These are phyloP conservation scores for Orussus abietinus DNA, from an alignment of 1,140 invertebrate species.

Conservation along the genomic window DNA sequence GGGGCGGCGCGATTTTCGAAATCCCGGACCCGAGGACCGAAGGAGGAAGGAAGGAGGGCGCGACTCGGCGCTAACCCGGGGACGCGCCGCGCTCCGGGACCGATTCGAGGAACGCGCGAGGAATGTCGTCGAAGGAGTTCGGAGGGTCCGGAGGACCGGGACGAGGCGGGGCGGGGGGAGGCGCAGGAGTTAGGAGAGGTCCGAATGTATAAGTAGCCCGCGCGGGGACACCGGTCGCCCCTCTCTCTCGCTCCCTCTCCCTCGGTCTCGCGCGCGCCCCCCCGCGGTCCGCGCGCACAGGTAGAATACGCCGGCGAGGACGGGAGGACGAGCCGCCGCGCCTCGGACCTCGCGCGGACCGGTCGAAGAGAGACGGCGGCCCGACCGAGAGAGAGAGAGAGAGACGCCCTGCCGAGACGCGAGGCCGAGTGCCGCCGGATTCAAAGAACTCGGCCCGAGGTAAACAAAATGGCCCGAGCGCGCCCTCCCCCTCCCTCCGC, in stretches of 20 bases:
- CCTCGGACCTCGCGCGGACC: neutral
- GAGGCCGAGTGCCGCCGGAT: constrained; percentile 33
- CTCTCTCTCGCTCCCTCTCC: constrained; percentile 3
- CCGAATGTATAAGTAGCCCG: constrained; percentile 25
- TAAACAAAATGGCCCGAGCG: constrained; percentile 49
- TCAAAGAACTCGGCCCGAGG: constrained; percentile 49
- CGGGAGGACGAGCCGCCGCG: neutral
- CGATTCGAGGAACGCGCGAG: constrained; percentile 14
- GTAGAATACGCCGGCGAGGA: constrained; percentile 8
- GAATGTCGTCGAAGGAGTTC: constrained; percentile 23
- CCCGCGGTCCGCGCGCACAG: constrained; percentile 14
- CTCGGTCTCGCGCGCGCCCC: constrained; percentile 12
- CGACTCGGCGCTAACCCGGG: constrained; percentile 19
- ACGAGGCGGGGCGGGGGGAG: constrained; percentile 6
- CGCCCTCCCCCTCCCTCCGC: constrained; percentile 5
- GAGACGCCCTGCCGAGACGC: constrained; percentile 31
- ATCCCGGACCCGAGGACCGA: constrained; percentile 8
- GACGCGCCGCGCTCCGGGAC: constrained; percentile 14
- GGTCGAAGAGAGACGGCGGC: constrained; percentile 17
- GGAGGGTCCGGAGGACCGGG: constrained; percentile 12
- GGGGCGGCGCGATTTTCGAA: constrained; percentile 13
- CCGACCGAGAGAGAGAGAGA: constrained; percentile 37
- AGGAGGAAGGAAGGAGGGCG: constrained; percentile 8
- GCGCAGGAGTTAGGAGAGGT: constrained; percentile 17
- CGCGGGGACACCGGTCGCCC: constrained; percentile 17